Conservation (phyloP, 2,113 vertebrate genomes). For the Brachyistius frenatus region DNA sequence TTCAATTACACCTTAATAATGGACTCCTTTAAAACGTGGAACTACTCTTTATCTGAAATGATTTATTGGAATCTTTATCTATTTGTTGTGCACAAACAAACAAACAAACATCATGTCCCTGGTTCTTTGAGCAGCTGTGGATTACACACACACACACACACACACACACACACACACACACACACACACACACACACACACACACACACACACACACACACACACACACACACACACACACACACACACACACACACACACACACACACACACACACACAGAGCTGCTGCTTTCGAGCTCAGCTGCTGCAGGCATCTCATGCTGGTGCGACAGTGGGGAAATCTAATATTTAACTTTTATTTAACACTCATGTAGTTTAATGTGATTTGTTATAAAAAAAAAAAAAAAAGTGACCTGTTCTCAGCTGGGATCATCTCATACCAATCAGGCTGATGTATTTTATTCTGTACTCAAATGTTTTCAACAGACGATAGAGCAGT, state of each 20-base stretch:
- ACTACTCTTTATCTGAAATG: no score
- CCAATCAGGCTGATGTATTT: background rate
- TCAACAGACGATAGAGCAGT: background rate
- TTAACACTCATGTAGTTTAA: conserved; percentile 22
- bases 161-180: no score
- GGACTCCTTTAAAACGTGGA: no score
- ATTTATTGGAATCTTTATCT: no score
- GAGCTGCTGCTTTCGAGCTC: background rate
- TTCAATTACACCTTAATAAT: no score
- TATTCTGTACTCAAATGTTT: conserved; percentile 23
- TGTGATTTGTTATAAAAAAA: background rate
- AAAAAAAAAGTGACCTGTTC: conserved; percentile 9
- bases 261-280: background rate
- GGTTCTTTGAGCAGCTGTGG: no score
- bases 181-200: background rate
- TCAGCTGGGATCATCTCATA: conserved; percentile 21
- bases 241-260: no score
- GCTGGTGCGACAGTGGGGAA: background rate
- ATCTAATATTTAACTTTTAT: conserved; percentile 25
- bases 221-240: no score
- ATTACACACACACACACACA: no score
- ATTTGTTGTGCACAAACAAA: no score
- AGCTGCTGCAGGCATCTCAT: background rate
- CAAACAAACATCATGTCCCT: no score
- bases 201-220: background rate